Conservation (phyloP, 1,140 invertebrate species). For the Grapholita molesta region DNA sequence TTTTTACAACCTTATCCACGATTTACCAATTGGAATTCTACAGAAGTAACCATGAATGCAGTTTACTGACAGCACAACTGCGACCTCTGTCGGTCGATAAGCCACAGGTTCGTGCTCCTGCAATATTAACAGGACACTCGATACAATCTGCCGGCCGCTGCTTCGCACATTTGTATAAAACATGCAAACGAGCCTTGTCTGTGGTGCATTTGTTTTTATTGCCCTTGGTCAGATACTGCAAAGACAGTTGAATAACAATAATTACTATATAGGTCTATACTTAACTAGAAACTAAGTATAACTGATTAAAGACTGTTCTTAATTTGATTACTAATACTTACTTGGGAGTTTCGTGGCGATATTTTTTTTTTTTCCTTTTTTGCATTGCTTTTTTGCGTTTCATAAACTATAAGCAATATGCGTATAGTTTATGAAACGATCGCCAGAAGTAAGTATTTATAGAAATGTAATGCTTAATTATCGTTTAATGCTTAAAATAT, state of each 20-base stretch:
- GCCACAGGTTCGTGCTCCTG: background rate
- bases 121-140: background rate
- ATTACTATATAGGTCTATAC: background rate
- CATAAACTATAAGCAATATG: no score
- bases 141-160: background rate
- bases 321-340: no score
- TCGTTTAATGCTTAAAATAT: no score
- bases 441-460: no score
- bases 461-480: no score
- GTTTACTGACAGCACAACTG: background rate
- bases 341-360: no score
- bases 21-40: background rate
- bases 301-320: no score
- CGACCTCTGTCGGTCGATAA: background rate
- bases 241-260: background rate
- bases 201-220: background rate
- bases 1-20: background rate
- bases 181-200: background rate
- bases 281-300: no score
- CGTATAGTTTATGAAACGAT: no score
- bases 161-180: conserved; percentile 2
- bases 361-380: no score
- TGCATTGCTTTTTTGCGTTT: no score
- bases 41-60: background rate
- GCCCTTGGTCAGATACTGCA: background rate